phyloP scores from a whole-genome alignment of 2,797 vertebrate species.

The Macropus fuliginosus region DNA sequence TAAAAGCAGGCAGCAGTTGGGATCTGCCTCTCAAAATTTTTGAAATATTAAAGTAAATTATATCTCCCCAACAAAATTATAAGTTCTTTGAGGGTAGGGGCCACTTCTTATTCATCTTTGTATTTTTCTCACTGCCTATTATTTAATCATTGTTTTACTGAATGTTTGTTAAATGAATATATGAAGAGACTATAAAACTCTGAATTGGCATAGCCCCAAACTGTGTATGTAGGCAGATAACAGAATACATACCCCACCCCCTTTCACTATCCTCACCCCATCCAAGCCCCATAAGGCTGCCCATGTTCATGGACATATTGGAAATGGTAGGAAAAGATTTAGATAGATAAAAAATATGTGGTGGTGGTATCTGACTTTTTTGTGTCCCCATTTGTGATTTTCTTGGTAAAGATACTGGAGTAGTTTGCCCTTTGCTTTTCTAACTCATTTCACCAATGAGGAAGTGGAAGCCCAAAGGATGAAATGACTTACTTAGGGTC shows the following conservation, averaged over 20 bases:
- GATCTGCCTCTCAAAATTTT: background rate
- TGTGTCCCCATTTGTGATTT: background rate
- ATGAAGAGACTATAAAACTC: background rate
- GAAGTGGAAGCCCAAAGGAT: background rate
- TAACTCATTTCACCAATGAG: background rate
- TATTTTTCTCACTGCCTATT: background rate
- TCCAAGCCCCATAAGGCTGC: background rate
- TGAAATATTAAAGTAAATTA: background rate
- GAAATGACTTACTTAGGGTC: background rate
- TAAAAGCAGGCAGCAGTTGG: too few species aligned
- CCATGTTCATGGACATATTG: background rate
- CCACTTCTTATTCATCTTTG: background rate
- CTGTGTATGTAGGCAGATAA: background rate
- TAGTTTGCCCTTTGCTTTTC: background rate
- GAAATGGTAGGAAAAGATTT: background rate
- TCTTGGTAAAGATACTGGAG: background rate
- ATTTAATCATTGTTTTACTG: background rate
- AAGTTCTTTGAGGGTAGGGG: background rate
- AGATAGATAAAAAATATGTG: background rate
- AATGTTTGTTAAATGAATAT: background rate
- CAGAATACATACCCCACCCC: background rate
- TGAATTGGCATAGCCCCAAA: background rate
- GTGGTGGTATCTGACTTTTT: background rate
- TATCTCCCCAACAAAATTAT: background rate
- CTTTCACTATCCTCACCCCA: background rate